These are phyloP conservation scores for Lepidocyrtoides sp. DNA, from an alignment of 2,888 invertebrate species.

Conservation along the genomic window DNA sequence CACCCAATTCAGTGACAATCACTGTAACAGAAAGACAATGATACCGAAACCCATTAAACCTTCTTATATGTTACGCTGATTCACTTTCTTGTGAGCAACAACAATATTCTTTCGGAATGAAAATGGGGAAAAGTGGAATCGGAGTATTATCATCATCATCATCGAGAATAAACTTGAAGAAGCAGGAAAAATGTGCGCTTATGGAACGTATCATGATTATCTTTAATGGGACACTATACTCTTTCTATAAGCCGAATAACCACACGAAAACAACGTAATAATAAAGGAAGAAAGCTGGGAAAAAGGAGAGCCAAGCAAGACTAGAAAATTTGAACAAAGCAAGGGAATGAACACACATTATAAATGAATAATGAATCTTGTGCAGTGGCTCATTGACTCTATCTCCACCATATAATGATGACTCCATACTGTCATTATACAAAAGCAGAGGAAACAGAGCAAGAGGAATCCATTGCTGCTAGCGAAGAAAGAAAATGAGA, in stretches of 20 bases:
- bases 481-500: not conserved
- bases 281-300: not conserved
- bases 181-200: constrained; percentile 3
- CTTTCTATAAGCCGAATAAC: not conserved
- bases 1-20: not conserved
- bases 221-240: not conserved
- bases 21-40: not conserved
- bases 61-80: not conserved
- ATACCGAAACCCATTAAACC: not conserved
- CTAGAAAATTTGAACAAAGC: not conserved
- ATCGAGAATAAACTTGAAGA: not conserved
- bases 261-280: not conserved
- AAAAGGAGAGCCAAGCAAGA: not conserved
- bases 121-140: constrained; percentile 41
- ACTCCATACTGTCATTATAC: not conserved
- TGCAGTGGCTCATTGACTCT: constrained; percentile 62
- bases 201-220: constrained; percentile 20
- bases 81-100: not conserved
- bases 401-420: not conserved
- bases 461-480: not conserved
- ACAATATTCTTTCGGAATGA: not conserved
- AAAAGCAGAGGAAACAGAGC: too few species aligned
- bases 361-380: constrained; percentile 71
- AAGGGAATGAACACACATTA: constrained; percentile 51
- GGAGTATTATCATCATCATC: constrained; percentile 28